Evolutionary conservation across 1,140 invertebrate species (phyloP).

Genomic region (Bombus affinis): DNA sequence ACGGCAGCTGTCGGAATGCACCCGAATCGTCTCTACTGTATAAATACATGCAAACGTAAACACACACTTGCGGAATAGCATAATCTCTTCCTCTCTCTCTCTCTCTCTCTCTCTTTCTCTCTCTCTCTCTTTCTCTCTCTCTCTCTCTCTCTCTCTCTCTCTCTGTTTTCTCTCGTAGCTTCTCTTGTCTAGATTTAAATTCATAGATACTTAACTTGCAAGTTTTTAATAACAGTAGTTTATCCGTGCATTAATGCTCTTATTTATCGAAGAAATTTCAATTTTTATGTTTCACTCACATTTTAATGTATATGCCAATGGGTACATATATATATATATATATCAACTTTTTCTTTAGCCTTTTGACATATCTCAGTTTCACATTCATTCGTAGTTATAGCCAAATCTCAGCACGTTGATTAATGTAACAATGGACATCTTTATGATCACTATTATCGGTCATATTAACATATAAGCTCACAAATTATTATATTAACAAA

Average conservation of each 20-base stretch:
- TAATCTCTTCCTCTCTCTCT: not conserved
- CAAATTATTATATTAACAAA: too few relatives aligned
- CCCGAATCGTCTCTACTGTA: conserved; percentile 22
- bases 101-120: not conserved
- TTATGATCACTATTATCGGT: too few relatives aligned
- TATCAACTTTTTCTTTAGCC: not conserved
- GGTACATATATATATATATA: too few relatives aligned
- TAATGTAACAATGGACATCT: too few relatives aligned
- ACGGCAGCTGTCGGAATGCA: conserved; percentile 51
- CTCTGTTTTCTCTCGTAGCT: not conserved
- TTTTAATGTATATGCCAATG: too few relatives aligned
- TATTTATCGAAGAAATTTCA: too few relatives aligned
- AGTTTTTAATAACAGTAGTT: conserved; percentile 1
- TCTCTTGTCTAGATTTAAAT: not conserved
- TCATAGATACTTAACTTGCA: not conserved
- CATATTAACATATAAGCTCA: too few relatives aligned
- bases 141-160: not conserved
- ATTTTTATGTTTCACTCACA: not conserved
- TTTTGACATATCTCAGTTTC: not conserved
- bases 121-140: not conserved
- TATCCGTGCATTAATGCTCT: not conserved
- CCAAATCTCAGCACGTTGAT: too few relatives aligned
- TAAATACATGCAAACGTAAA: conserved; percentile 21
- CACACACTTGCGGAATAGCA: not conserved
- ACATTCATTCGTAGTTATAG: not conserved